These are phyloP conservation scores for Drosophila persimilis DNA, from an alignment of 1,140 invertebrate genomes.

Conservation along the genomic window DNA sequence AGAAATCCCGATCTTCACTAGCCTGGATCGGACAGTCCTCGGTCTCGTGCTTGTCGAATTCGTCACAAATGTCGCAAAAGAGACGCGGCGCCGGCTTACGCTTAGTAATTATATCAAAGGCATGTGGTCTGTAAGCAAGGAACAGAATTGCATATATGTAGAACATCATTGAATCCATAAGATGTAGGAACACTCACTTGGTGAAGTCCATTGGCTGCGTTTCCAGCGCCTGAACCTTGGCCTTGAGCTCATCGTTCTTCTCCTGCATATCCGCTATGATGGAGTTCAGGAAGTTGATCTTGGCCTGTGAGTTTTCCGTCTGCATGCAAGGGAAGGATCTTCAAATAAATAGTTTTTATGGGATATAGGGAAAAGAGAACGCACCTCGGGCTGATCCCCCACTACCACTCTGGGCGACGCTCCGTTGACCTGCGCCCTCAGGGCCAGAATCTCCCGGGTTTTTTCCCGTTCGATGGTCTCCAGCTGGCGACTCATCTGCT, in stretches of 20 bases:
- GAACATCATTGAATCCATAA: background rate
- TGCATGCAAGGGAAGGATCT: conserved; percentile 18
- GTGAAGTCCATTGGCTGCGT: conserved; percentile 84
- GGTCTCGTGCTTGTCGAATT: conserved; percentile 97
- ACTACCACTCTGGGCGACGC: background rate
- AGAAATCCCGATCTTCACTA: conserved; percentile 84
- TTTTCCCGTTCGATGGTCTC: conserved; percentile 59
- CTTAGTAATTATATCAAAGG: conserved; percentile 68
- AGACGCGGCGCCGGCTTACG: conserved; percentile 88
- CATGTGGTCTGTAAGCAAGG: conserved; percentile 53
- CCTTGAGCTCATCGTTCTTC: conserved; percentile 93
- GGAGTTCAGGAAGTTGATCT: conserved; percentile 97
- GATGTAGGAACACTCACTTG: conserved; percentile 44
- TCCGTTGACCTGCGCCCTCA: conserved; percentile 53
- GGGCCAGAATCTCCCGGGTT: conserved; percentile 53
- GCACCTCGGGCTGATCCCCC: conserved; percentile 41
- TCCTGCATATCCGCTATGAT: conserved; percentile 97
- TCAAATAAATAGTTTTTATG: background rate
- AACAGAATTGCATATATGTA: background rate
- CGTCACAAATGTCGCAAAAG: conserved; percentile 99
- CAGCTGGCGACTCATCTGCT: conserved; percentile 52
- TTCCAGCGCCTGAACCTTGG: conserved; percentile 91
- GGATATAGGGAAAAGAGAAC: background rate
- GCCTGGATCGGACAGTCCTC: conserved; percentile 97
- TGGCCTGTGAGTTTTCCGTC: conserved; percentile 77